phyloP scores from a whole-genome alignment of 2,888 invertebrate genomes.

The Scrobipalpa costella region DNA sequence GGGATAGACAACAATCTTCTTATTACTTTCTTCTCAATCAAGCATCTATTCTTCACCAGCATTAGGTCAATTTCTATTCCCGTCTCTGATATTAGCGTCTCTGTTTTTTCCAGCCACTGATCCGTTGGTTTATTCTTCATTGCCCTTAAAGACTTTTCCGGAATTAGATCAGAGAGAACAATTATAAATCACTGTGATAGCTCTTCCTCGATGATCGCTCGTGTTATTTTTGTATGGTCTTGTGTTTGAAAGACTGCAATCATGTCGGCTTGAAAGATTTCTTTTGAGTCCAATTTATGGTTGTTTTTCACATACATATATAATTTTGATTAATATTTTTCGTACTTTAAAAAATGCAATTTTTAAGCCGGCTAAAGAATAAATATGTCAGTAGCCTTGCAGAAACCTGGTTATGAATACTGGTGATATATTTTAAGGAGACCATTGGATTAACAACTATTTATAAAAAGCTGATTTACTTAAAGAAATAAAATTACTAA shows the following conservation, averaged over 20 bases:
- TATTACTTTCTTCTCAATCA: background rate
- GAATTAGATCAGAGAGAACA: constrained; percentile 20
- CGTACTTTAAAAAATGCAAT: no score
- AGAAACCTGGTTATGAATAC: no score
- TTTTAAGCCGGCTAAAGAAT: no score
- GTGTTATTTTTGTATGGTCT: constrained; percentile 11
- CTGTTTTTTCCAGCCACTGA: background rate
- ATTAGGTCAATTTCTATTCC: background rate
- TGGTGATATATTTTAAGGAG: no score
- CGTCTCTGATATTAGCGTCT: background rate
- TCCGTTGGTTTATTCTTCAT: constrained; percentile 42
- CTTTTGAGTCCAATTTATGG: no score
- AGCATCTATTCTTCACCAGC: background rate
- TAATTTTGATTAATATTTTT: no score
- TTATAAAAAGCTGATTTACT: no score
- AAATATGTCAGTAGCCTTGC: no score
- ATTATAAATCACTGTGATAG: constrained; percentile 12
- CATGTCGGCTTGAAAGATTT: no score
- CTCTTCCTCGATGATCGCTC: constrained; percentile 17
- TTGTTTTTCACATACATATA: no score
- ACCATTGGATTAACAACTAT: no score
- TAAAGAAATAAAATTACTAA: no score
- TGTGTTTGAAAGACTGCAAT: constrained; percentile 4
- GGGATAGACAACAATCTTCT: background rate
- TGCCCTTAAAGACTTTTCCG: constrained; percentile 32